Percentiles rank a stretch among this genome's conserved stretches.
phyloP scores from a whole-genome alignment of 2,888 invertebrate genomes.

The Athalia circularis region DNA sequence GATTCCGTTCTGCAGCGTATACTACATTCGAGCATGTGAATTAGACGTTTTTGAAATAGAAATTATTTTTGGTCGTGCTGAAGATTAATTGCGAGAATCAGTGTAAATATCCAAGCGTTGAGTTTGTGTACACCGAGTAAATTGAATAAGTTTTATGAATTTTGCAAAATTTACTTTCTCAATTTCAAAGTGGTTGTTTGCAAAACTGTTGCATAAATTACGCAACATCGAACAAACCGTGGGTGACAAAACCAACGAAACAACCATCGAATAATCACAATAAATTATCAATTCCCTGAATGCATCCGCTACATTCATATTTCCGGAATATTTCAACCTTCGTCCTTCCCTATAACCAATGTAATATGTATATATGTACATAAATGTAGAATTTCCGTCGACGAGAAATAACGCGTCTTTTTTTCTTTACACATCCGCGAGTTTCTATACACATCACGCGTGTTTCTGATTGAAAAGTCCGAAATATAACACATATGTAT shows the following conservation, averaged over 20 bases:
- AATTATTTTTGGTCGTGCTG: not conserved
- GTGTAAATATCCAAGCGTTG: constrained; percentile 1
- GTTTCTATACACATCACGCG: constrained; percentile 11
- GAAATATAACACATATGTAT: not conserved
- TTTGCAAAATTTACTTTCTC: constrained; percentile 20
- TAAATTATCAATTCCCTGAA: no score
- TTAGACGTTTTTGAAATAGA: not conserved
- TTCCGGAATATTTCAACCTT: no score
- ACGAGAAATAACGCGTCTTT: no score
- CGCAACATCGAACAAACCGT: not conserved
- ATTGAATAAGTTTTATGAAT: constrained; percentile 30
- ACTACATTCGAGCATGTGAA: not conserved
- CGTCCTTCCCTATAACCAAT: no score
- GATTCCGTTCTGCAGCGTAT: not conserved
- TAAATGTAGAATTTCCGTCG: no score
- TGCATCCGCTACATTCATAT: no score
- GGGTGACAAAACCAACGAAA: not conserved
- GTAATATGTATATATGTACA: no score
- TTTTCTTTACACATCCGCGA: not conserved
- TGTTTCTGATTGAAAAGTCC: constrained; percentile 32
- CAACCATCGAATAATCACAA: no score
- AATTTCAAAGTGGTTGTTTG: constrained; percentile 19
- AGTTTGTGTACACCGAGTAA: constrained; percentile 9
- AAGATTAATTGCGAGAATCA: constrained; percentile 20
- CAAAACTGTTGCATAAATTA: constrained; percentile 36